Percentiles rank a stretch among this genome's conserved stretches.
Conservation (phyloP, 2,113 vertebrate genomes). For the Xerus inauris region DNA sequence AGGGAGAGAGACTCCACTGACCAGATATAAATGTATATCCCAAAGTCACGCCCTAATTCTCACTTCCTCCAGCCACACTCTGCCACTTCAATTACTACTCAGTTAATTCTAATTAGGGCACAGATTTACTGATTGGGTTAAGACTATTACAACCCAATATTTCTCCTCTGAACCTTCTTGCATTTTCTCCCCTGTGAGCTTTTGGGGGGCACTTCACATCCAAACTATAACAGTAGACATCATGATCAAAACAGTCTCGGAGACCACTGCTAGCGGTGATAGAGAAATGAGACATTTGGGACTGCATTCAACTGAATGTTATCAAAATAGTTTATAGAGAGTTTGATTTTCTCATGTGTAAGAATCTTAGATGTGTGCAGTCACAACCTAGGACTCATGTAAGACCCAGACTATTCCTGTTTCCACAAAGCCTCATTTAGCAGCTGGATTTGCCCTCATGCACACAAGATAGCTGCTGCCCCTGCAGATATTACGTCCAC, state of each 20-base stretch:
- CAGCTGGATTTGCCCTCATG: neutral
- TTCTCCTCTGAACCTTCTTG: too few species aligned
- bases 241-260: neutral
- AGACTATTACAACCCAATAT: too few species aligned
- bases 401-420: neutral
- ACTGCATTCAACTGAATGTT: neutral
- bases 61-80: too few species aligned
- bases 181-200: too few species aligned
- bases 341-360: conserved; percentile 14
- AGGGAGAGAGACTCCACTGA: too few species aligned
- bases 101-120: too few species aligned
- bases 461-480: neutral
- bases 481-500: neutral
- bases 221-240: neutral
- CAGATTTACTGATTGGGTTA: too few species aligned
- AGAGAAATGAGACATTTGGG: neutral
- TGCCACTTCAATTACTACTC: too few species aligned
- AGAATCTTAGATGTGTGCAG: neutral
- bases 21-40: too few species aligned
- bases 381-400: neutral
- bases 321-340: neutral
- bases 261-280: neutral
- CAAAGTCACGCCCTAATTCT: too few species aligned
- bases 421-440: neutral
- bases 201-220: too few species aligned